Evolutionary conservation across 2,888 invertebrate species (phyloP).

Genomic region (Trypoxylon attenuatum): DNA sequence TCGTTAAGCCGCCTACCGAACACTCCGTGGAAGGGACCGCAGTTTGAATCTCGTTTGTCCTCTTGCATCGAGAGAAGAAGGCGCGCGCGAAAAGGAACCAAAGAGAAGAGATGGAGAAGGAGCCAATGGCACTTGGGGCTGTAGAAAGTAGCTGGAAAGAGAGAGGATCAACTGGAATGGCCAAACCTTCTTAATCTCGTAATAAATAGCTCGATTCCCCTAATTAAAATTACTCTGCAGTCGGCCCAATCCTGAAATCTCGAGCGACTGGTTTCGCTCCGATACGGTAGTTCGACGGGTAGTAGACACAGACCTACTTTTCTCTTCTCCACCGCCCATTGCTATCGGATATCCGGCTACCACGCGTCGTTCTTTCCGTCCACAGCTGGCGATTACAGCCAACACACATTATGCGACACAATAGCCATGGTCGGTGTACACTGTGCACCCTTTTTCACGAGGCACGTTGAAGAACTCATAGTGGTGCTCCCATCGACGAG

Average conservation of each 20-base stretch:
- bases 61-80: not conserved
- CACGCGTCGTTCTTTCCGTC: conserved; percentile 5
- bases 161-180: conserved; percentile 1
- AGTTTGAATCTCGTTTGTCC: conserved; percentile 37
- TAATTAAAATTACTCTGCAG: conserved; percentile 59
- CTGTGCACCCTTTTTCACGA: conserved; percentile 35
- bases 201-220: conserved; percentile 65
- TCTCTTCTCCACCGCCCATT: not conserved
- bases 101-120: conserved; percentile 15
- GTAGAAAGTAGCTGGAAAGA: conserved; percentile 1
- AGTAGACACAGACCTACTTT: too few species aligned
- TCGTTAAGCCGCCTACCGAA: conserved; percentile 41
- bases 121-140: conserved; percentile 12
- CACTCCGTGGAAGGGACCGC: conserved; percentile 7
- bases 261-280: conserved; percentile 3
- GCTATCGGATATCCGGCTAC: not conserved
- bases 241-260: not conserved
- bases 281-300: too few species aligned
- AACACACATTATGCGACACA: not conserved
- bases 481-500: not conserved
- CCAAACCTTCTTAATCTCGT: conserved; percentile 34
- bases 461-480: conserved; percentile 37
- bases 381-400: conserved; percentile 18
- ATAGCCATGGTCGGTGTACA: conserved; percentile 1
- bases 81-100: not conserved